These are phyloP conservation scores for Philereme transversata DNA, from an alignment of 2,888 invertebrate species.

Conservation along the genomic window DNA sequence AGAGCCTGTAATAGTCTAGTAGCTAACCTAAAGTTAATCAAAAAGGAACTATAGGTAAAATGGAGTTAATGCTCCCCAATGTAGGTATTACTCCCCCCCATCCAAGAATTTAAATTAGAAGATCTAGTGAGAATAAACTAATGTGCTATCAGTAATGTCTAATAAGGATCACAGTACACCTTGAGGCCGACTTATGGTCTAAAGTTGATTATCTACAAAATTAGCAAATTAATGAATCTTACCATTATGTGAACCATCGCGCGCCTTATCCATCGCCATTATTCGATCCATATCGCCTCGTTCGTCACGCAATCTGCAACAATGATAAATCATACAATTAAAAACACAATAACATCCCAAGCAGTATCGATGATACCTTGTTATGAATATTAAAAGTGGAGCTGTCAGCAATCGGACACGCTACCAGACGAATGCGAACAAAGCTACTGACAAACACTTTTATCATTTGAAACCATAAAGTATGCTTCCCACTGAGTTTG, in stretches of 20 bases:
- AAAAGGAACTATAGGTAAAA: no score
- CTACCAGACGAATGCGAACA: conserved; percentile 71
- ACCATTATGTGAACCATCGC: conserved; percentile 96
- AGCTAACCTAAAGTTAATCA: no score
- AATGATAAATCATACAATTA: conserved; percentile 56
- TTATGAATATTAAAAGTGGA: conserved; percentile 62
- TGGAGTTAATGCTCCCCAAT: no score
- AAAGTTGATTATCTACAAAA: conserved; percentile 6
- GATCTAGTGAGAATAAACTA: no score
- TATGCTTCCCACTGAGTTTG: conserved; percentile 77
- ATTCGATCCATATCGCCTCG: conserved; percentile 93
- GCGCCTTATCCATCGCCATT: conserved; percentile 91
- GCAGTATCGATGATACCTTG: conserved; percentile 55
- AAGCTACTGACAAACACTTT: conserved; percentile 81
- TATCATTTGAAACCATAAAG: conserved; percentile 84
- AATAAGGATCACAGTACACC: no score
- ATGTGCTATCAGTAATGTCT: no score
- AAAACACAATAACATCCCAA: conserved; percentile 37
- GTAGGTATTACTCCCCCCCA: no score
- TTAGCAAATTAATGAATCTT: conserved; percentile 56
- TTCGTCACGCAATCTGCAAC: conserved; percentile 94
- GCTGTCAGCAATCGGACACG: conserved; percentile 67
- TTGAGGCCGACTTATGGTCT: no score
- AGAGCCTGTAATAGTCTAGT: no score
- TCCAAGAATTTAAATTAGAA: no score